These are phyloP conservation scores for Poecilia latipinna DNA, from an alignment of 2,113 vertebrate species.

Conservation along the genomic window DNA sequence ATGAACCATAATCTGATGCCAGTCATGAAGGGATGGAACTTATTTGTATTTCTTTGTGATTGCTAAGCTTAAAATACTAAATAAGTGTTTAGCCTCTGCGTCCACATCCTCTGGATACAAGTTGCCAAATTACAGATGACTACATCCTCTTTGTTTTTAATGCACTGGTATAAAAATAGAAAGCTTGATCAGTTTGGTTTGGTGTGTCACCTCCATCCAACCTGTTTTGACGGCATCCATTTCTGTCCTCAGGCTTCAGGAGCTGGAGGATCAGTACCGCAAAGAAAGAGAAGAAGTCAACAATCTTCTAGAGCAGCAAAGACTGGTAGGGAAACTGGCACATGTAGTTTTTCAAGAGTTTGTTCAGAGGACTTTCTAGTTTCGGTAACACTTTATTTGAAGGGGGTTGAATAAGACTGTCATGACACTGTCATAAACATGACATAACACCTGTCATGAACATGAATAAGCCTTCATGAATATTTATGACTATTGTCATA, in stretches of 20 bases:
- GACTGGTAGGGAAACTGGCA: constrained; percentile 82
- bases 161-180: background rate
- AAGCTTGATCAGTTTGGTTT: background rate
- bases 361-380: background rate
- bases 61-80: too few species aligned
- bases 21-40: too few species aligned
- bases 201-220: background rate
- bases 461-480: too few species aligned
- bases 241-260: constrained; percentile 87
- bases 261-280: constrained; percentile 95
- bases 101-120: too few species aligned
- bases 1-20: too few species aligned
- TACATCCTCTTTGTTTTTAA: background rate
- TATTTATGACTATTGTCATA: too few species aligned
- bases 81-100: too few species aligned
- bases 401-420: too few species aligned
- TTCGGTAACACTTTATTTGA: too few species aligned
- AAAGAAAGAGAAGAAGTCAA: constrained; percentile 93
- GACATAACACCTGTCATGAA: too few species aligned
- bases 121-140: background rate
- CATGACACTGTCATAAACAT: too few species aligned
- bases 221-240: constrained; percentile 16
- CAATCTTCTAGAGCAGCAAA: constrained; percentile 95
- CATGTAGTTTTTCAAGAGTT: background rate
- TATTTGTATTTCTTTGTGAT: too few species aligned